Percentiles rank a stretch among this genome's conserved stretches.
Evolutionary conservation across 2,113 vertebrate genomes (phyloP).

Genomic region (Clarias gariepinus): DNA sequence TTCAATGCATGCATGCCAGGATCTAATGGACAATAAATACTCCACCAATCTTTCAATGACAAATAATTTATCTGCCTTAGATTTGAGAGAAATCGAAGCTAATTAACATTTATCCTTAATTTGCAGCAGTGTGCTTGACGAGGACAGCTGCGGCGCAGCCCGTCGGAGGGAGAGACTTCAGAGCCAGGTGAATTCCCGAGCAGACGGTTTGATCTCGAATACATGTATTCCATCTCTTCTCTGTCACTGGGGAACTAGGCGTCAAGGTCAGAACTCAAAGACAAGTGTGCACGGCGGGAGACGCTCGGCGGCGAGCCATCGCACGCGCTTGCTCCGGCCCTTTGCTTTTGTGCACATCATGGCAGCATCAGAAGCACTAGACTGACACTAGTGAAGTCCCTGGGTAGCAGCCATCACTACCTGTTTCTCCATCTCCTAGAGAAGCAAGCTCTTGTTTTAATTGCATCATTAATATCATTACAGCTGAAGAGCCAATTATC

Average conservation of each 20-base stretch:
- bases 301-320: constrained; percentile 53
- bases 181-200: constrained; percentile 66
- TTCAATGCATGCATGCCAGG: constrained; percentile 20
- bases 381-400: constrained; percentile 72
- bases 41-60: constrained; percentile 41
- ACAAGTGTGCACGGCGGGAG: constrained; percentile 63
- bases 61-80: constrained; percentile 39
- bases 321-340: constrained; percentile 45
- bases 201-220: constrained; percentile 72
- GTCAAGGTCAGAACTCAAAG: constrained; percentile 74
- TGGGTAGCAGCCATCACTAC: constrained; percentile 63
- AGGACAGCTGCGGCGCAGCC: constrained; percentile 33
- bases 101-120: constrained; percentile 60
- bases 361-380: constrained; percentile 63
- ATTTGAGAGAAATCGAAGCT: constrained; percentile 51
- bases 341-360: constrained; percentile 63
- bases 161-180: constrained; percentile 46
- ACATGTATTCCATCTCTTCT: constrained; percentile 76
- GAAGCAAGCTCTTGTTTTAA: constrained; percentile 63
- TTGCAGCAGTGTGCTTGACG: constrained; percentile 46
- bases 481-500: constrained; percentile 63
- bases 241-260: constrained; percentile 63
- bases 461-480: constrained; percentile 69
- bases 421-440: constrained; percentile 60
- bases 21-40: constrained; percentile 44